phyloP scores from a whole-genome alignment of 1,140 invertebrate genomes.

The Doryteuthis pealeii region DNA sequence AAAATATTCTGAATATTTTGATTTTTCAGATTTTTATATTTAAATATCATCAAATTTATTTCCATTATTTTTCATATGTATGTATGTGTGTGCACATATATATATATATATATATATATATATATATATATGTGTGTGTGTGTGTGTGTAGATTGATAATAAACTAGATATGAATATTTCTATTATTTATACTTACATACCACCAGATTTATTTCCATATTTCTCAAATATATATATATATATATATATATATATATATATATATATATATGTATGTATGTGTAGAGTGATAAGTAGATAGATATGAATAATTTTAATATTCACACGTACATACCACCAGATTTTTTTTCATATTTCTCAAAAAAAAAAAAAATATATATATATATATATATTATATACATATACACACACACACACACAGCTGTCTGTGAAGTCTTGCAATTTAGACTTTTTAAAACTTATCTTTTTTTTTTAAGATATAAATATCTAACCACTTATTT shows the following conservation, averaged over 20 bases:
- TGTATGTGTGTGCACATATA: constrained; percentile 1
- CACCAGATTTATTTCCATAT: too few species aligned
- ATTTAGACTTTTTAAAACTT: not conserved
- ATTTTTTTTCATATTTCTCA: too few species aligned
- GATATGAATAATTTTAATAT: not conserved
- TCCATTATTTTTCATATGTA: too few species aligned
- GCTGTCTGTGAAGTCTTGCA: too few species aligned
- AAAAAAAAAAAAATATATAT: too few species aligned
- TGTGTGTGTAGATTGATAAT: not conserved
- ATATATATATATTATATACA: too few species aligned
- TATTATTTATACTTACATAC: too few species aligned
- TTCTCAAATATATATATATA: too few species aligned
- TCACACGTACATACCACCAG: too few species aligned
- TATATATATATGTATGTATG: not conserved
- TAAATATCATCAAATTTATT: not conserved
- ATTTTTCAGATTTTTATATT: not conserved
- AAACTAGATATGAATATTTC: not conserved
- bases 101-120: not conserved
- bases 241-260: constrained; percentile 4
- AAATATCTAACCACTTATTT: not conserved
- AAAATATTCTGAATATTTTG: too few species aligned
- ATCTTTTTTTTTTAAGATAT: too few species aligned
- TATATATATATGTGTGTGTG: not conserved
- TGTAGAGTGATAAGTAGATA: not conserved
- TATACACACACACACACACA: too few species aligned